Conservation (phyloP, 2,888 invertebrate genomes). For the Pegoplata infirma region DNA sequence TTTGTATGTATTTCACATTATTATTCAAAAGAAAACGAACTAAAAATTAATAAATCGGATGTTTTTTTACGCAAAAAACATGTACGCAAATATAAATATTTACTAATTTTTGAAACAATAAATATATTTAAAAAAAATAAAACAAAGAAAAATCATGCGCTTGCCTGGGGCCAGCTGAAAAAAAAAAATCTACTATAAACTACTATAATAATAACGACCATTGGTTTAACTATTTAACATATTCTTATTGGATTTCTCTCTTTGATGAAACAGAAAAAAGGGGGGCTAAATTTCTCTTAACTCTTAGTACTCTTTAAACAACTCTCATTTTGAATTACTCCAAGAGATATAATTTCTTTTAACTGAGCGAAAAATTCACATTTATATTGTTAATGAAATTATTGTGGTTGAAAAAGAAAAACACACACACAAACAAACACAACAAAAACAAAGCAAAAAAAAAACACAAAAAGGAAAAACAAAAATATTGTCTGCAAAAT, state of each 20-base stretch:
- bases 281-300: background rate
- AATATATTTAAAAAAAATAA: no score
- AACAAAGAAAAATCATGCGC: background rate
- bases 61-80: no score
- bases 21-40: no score
- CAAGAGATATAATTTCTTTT: no score
- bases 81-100: no score
- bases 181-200: background rate
- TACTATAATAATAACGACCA: background rate
- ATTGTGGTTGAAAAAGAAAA: constrained; percentile 48
- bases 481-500: constrained; percentile 51
- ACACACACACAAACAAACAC: constrained; percentile 13
- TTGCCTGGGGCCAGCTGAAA: background rate
- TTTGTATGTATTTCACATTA: no score
- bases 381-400: constrained; percentile 49
- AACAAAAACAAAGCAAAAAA: background rate
- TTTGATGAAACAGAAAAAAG: background rate
- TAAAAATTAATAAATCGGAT: no score
- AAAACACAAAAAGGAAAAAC: background rate
- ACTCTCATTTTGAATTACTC: background rate
- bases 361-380: background rate
- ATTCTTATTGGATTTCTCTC: background rate
- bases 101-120: no score
- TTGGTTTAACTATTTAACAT: background rate
- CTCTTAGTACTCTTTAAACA: background rate